A percentile compares a stretch with the other conserved stretches of the same genome.
These are phyloP conservation scores for Noturus placidus DNA, from an alignment of 2,113 vertebrate genomes.

Conservation along the genomic window DNA sequence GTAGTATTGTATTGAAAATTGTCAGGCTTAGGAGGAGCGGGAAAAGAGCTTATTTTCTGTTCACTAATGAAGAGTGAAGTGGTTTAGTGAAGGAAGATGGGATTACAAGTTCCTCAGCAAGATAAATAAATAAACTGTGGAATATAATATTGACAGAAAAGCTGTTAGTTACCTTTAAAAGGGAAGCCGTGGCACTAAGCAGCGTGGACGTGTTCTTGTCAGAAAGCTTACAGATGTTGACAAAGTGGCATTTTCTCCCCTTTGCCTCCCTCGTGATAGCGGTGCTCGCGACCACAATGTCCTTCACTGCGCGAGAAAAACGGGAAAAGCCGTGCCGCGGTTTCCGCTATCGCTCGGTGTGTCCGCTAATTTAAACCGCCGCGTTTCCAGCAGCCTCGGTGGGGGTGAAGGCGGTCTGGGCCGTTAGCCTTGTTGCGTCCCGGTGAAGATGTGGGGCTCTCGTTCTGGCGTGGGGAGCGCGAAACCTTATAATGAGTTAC, in stretches of 20 bases:
- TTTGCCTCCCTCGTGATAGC: background rate
- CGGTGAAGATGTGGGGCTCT: constrained; percentile 4
- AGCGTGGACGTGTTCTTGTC: background rate
- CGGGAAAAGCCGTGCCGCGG: background rate
- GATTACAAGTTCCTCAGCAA: background rate
- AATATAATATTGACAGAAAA: no score
- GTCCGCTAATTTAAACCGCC: background rate
- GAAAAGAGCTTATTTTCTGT: background rate
- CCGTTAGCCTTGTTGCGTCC: background rate
- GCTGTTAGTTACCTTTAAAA: background rate
- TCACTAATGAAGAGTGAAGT: background rate
- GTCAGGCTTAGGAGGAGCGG: background rate
- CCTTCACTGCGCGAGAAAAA: constrained; percentile 10
- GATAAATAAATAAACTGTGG: background rate
- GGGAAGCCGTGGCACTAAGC: background rate
- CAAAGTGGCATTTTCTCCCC: constrained; percentile 33
- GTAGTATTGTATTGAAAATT: background rate
- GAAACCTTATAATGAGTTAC: background rate
- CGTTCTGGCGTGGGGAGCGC: no score
- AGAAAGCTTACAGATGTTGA: constrained; percentile 25
- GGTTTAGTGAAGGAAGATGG: background rate
- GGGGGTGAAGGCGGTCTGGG: background rate
- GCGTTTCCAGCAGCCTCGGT: background rate
- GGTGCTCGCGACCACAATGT: constrained; percentile 18
- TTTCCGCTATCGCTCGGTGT: background rate